Evolutionary conservation across 53 echinoderm and acorn worm species (phyloP).

Genomic region (Apostichopus leukothele): DNA sequence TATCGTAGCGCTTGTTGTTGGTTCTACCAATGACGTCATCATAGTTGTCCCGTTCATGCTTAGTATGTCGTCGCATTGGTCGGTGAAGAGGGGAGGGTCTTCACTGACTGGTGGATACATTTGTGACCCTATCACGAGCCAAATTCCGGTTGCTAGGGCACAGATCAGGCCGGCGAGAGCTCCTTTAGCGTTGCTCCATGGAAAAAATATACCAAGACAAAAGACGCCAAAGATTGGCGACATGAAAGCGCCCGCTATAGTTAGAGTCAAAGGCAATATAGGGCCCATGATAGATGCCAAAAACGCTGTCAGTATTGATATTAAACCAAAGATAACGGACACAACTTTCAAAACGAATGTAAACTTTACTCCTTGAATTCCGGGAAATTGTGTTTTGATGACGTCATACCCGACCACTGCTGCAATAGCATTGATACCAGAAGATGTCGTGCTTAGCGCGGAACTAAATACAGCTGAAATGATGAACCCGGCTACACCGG

Average conservation of each 20-base stretch:
- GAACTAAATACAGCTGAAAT: constrained; percentile 34
- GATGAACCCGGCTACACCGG: constrained; percentile 17
- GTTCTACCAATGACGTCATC: not conserved
- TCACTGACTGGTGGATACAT: constrained; percentile 13
- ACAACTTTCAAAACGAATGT: not conserved
- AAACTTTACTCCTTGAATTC: not conserved
- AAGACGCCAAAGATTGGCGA: constrained; percentile 30
- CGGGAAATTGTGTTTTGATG: not conserved
- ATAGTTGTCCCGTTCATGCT: not conserved
- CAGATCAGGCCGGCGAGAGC: constrained; percentile 4
- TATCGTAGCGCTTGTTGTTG: not conserved
- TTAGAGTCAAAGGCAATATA: constrained; percentile 17
- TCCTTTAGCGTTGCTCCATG: constrained; percentile 17
- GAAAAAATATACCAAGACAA: constrained; percentile 39
- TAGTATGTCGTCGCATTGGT: not conserved
- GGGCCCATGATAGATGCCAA: constrained; percentile 8
- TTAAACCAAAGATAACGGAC: not conserved
- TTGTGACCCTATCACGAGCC: constrained; percentile 15
- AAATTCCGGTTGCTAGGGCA: constrained; percentile 1
- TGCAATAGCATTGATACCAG: constrained; percentile 14
- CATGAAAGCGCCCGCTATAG: constrained; percentile 7
- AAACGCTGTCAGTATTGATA: constrained; percentile 7
- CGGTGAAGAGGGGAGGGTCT: constrained; percentile 22
- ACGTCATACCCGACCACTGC: constrained; percentile 22
- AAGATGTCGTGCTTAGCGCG: constrained; percentile 3